Conservation (phyloP, 2,888 invertebrate species). For the Yponomeuta sedellus region DNA sequence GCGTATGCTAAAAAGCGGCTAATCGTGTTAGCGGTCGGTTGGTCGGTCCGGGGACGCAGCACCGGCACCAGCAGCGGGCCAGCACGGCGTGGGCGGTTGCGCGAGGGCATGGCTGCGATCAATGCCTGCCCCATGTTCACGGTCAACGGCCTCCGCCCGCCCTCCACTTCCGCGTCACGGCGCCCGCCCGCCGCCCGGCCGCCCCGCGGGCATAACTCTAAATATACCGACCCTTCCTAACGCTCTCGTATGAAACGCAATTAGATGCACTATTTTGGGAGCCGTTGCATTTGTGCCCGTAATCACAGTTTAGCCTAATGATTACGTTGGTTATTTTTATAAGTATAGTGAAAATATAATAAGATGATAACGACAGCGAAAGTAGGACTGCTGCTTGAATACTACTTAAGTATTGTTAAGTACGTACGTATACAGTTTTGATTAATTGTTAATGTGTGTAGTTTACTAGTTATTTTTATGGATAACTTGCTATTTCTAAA, state of each 20-base stretch:
- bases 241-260: conserved; percentile 65
- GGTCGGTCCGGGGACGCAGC: too few relatives aligned
- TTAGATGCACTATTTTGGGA: conserved; percentile 67
- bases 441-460: too few relatives aligned
- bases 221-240: conserved; percentile 66
- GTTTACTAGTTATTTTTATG: too few relatives aligned
- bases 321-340: too few relatives aligned
- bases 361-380: too few relatives aligned
- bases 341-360: too few relatives aligned
- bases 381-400: too few relatives aligned
- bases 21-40: not conserved
- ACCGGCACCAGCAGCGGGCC: not conserved
- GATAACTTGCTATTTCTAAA: too few relatives aligned
- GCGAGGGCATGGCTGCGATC: conserved; percentile 66
- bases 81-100: conserved; percentile 45
- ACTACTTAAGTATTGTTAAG: too few relatives aligned
- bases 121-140: conserved; percentile 75
- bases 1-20: not conserved
- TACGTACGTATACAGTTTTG: too few relatives aligned
- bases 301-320: not conserved
- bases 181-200: conserved; percentile 29
- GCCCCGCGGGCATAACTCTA: conserved; percentile 36
- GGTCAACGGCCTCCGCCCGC: conserved; percentile 76
- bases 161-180: conserved; percentile 43
- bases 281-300: conserved; percentile 4